Evolutionary conservation across 1,140 invertebrate genomes (phyloP).

Genomic region (Ceratina calcarata): DNA sequence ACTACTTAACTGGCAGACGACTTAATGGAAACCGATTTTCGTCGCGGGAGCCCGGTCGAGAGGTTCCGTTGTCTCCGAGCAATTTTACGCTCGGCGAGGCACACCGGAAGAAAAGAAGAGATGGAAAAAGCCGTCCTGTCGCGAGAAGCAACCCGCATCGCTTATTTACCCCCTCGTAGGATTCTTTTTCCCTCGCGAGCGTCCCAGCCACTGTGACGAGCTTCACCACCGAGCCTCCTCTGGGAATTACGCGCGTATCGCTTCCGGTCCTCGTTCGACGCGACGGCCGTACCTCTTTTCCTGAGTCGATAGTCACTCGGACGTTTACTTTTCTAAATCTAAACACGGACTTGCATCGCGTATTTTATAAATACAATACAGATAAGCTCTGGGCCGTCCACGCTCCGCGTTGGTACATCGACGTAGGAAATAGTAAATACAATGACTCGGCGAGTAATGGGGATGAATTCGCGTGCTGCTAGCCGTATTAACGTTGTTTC

Average conservation of each 20-base stretch:
- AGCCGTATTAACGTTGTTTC: not conserved
- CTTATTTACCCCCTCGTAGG: slow-evolving; percentile 9
- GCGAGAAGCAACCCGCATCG: not conserved
- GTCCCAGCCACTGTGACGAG: not conserved
- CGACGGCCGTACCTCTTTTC: no score
- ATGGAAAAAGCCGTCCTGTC: not conserved
- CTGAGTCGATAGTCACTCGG: not conserved
- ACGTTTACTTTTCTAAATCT: not conserved
- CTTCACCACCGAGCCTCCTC: not conserved
- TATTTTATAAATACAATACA: no score
- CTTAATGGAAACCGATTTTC: slow-evolving; percentile 36
- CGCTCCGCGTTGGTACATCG: no score
- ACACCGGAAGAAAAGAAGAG: not conserved
- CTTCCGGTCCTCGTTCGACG: not conserved
- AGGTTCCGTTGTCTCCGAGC: not conserved
- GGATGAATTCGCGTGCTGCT: not conserved
- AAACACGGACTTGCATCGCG: no score
- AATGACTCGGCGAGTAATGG: no score
- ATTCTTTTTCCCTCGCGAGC: not conserved
- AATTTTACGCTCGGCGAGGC: slow-evolving; percentile 13
- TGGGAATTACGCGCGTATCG: not conserved
- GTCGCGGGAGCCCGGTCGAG: not conserved
- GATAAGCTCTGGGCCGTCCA: no score
- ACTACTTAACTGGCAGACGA: slow-evolving; percentile 7
- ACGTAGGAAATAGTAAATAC: no score